Evolutionary conservation across 2,888 invertebrate species (phyloP).

Genomic region (Sinelater perroti): DNA sequence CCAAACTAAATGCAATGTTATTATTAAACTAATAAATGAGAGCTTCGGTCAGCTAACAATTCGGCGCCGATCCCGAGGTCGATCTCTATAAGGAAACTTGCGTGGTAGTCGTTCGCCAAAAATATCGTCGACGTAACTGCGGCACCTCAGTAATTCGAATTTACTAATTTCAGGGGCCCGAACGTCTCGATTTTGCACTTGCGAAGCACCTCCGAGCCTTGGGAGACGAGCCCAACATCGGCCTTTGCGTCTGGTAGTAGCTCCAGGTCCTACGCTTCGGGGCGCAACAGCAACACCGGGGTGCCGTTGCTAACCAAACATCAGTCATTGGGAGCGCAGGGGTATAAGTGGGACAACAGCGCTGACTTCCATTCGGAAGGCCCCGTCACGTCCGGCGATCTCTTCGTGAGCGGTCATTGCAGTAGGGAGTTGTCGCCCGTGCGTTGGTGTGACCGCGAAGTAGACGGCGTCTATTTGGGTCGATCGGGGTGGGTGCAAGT

Average conservation of each 20-base stretch:
- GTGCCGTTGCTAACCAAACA: constrained; percentile 49
- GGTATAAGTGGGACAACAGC: constrained; percentile 43
- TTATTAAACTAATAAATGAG: constrained; percentile 20
- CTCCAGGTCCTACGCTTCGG: constrained; percentile 50
- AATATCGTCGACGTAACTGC: constrained; percentile 17
- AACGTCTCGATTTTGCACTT: constrained; percentile 67
- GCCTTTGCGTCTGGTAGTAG: constrained; percentile 52
- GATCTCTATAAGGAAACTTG: constrained; percentile 35
- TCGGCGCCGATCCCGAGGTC: constrained; percentile 20
- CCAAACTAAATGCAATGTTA: constrained; percentile 1
- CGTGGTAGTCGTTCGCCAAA: constrained; percentile 1
- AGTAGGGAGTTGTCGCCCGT: constrained; percentile 67
- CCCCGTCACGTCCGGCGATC: constrained; percentile 61
- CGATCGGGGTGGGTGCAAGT: constrained; percentile 68
- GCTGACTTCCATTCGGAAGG: constrained; percentile 53
- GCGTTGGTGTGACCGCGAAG: constrained; percentile 68
- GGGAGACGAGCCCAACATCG: constrained; percentile 61
- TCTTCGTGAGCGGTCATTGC: constrained; percentile 60
- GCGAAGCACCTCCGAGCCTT: constrained; percentile 65
- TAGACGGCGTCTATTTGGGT: constrained; percentile 67
- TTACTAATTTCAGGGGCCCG: constrained; percentile 58
- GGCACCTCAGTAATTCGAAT: constrained; percentile 14
- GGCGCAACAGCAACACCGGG: constrained; percentile 26
- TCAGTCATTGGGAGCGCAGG: constrained; percentile 51
- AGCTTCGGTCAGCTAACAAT: constrained; percentile 22